phyloP scores from a whole-genome alignment of 1,140 invertebrate species.

The Bradynema listronoti region DNA sequence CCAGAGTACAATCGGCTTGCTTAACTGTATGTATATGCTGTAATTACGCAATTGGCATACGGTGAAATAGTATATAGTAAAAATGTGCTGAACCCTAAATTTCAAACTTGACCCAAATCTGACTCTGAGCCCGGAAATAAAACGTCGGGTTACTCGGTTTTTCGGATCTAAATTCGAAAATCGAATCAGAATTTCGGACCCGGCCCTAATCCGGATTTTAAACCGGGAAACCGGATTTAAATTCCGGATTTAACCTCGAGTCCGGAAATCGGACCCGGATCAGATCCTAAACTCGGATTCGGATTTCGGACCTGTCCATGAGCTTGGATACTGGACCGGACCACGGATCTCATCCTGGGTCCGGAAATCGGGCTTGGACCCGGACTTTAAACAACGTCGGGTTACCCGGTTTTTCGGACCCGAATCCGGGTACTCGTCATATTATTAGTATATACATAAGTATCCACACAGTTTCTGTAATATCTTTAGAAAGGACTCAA shows the following conservation, averaged over 20 bases:
- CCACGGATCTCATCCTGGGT: no score
- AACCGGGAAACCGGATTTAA: no score
- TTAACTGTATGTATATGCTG: neutral
- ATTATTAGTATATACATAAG: constrained; percentile 11
- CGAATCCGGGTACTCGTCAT: neutral
- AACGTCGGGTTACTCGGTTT: constrained; percentile 1
- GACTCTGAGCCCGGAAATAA: neutral
- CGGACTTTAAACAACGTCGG: constrained; percentile 1
- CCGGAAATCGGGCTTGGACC: no score
- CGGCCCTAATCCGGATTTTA: no score
- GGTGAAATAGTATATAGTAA: neutral
- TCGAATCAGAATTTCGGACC: neutral
- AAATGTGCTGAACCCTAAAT: no score
- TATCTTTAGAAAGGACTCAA: constrained; percentile 20
- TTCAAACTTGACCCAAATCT: no score
- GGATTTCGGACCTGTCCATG: no score
- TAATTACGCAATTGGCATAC: neutral
- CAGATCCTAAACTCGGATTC: no score
- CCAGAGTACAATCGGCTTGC: neutral
- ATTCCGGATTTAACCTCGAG: no score
- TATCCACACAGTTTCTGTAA: neutral
- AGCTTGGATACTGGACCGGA: no score
- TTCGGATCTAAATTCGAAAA: neutral
- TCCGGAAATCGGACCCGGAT: no score
- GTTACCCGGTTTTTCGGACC: no score